Base-by-base conservation (phyloP, 2,113 vertebrate species). In the Leptocoma aspasia region DNA sequence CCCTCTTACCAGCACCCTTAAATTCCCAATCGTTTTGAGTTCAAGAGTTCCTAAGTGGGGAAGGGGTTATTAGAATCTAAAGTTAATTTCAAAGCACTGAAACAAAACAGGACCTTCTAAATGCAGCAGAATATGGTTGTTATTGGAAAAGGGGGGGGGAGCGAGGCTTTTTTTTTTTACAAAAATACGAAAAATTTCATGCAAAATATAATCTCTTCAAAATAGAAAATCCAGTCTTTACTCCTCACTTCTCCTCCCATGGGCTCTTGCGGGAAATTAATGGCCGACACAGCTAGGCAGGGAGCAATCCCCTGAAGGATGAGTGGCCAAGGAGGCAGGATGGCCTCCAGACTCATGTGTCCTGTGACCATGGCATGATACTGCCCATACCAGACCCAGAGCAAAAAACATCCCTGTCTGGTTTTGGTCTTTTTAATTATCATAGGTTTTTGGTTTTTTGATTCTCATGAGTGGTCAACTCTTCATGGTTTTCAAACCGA, bases 281-380 rank as follows among this genome's bases (percentile, higher is more conserved):
- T 35, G 31, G 28, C 33, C 0, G 1, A 16, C 1, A 0, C 9
- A 39, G 41, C 15, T 23, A 26, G 49, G 35, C 49, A 72, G 57
- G 53, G 27, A 52, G 63, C 22, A 63, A 53, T 37, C 3, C 28
- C 31, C 20, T 30, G 18, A 8, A 26, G 23, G 26, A 47, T 44
- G 39, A 6, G 8, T 30, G 28, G 42, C 26, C 9, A 37, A 18
- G 56, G 45, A 60, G 37, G 61, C 33, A 75, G 57, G 30, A 52
- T 37, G 57, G n/a, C 28, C 24, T 73, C 31, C 75, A 39, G 31
- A 66, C 11, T 22, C 66, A 52, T 22, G 26, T 35, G 7, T 18
- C 0, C 1, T 45, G 39, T 5, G 33, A 18, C 27, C 24, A 41
- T 9, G 56, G 33, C 14, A 5, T 13, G 9, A 53, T 18, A 9